Evolutionary conservation across 1,140 invertebrate species (phyloP).

Genomic region (Rhopalosiphum maidis): DNA sequence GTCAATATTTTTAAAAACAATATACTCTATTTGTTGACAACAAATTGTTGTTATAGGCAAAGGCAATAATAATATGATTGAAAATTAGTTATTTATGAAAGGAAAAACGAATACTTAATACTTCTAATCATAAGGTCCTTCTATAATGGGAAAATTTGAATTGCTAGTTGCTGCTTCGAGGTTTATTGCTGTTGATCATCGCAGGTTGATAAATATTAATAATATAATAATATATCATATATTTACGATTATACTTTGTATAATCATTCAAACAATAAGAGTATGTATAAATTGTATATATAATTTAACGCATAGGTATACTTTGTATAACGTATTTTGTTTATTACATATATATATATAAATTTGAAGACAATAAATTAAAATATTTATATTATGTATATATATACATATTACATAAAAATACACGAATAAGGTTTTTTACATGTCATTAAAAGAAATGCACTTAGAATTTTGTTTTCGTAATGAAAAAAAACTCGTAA

Average conservation of each 20-base stretch:
- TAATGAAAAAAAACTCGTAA: not conserved
- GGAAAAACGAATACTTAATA: not conserved
- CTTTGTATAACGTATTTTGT: not conserved
- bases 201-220: not conserved
- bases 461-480: not conserved
- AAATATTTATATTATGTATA: not conserved
- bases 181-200: not conserved
- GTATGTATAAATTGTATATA: not conserved
- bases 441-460: conserved; percentile 29
- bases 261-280: not conserved
- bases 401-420: conserved; percentile 16
- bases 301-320: not conserved
- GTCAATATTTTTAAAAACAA: not conserved
- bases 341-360: conserved; percentile 33
- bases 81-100: not conserved
- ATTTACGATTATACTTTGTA: not conserved
- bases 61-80: not conserved
- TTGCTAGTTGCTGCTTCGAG: not conserved
- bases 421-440: conserved; percentile 28
- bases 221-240: not conserved
- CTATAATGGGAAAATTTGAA: not conserved
- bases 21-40: not conserved
- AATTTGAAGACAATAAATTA: conserved; percentile 32
- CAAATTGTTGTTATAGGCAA: not conserved
- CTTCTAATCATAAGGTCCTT: not conserved